phyloP scores from a whole-genome alignment of 92 coral and sea anemone genomes.

The Muricea muricata region DNA sequence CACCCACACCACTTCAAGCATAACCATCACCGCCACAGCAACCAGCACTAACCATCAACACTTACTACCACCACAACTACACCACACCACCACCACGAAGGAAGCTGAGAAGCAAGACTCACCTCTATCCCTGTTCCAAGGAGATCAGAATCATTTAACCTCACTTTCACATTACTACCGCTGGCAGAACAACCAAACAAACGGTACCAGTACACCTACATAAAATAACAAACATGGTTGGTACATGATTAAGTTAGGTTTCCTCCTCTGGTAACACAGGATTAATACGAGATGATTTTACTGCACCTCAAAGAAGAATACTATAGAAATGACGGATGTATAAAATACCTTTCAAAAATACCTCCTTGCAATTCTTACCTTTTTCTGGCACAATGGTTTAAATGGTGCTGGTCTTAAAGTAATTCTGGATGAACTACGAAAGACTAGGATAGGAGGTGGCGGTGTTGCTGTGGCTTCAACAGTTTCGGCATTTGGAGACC shows the following conservation, averaged over 20 bases:
- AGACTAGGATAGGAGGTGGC: constrained; percentile 80
- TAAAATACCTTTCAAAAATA: no score
- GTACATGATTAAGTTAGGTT: background rate
- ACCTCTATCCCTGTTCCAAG: constrained; percentile 98
- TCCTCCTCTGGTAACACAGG: background rate
- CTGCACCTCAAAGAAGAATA: no score
- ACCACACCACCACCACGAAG: no score
- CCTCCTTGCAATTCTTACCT: constrained; percentile 74
- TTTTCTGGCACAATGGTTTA: constrained; percentile 67
- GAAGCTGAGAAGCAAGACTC: background rate
- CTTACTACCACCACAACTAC: background rate
- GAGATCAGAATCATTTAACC: constrained; percentile 93
- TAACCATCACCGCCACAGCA: no score
- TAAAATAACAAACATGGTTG: background rate
- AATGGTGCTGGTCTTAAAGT: constrained; percentile 87
- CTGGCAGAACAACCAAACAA: constrained; percentile 92
- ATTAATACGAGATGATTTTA: background rate
- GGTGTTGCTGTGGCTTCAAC: constrained; percentile 63
- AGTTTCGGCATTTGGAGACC: constrained; percentile 33
- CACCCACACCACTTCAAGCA: background rate
- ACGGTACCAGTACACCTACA: constrained; percentile 95
- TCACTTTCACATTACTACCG: constrained; percentile 92
- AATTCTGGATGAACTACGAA: constrained; percentile 79
- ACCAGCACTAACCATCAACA: background rate
- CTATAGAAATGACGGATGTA: no score